Evolutionary conservation across 2,888 invertebrate genomes (phyloP), one percentile per base, ranked within the genome.

Genomic region (Thymelicus acteon): DNA sequence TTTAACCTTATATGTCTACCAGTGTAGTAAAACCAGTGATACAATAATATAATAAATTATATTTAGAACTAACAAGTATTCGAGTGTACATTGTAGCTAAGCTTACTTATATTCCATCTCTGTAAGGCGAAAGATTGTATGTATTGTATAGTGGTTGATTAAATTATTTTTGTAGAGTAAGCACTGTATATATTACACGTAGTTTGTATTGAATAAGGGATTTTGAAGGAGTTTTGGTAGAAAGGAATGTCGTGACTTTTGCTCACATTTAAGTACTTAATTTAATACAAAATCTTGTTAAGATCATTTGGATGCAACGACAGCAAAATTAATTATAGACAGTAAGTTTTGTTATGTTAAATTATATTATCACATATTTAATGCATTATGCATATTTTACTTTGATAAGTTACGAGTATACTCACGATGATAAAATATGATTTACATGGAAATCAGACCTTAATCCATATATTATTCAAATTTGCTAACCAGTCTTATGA

Each of bases 151-250:
- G 90, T 85, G 85, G 85, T 90, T 85, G 84, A 89, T 80, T 93
- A 93, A 93, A 93, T 93, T 93, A 93, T 93, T 93, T 93, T 92
- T 93, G 86, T 93, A 92, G 93, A 78, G 72, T 93, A 91, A 91
- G 87, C 91, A 93, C 89, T 93, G 93, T 93, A 93, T 71, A 93
- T 92, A 92, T 78, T 80, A 83, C 89, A 90, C 88, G 76, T 92
- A 92, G 91, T 90, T 89, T 89, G 88, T 91, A 88, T 82, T 68
- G 75, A 79, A 75, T 89, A 88, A 86, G 81, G 82, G 81, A 48
- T 81, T 87, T 84, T 82, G 82, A 82, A 84, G 79, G 79, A 80
- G 81, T 81, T 39, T 61, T 85, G 81, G 85, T 87, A 87, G 85
- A 84, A 78, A 62, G 57, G 79, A 73, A 77, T 78, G 76, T 76